These are phyloP conservation scores for Hemaris fuciformis DNA, from an alignment of 2,888 invertebrate species.

Conservation along the genomic window DNA sequence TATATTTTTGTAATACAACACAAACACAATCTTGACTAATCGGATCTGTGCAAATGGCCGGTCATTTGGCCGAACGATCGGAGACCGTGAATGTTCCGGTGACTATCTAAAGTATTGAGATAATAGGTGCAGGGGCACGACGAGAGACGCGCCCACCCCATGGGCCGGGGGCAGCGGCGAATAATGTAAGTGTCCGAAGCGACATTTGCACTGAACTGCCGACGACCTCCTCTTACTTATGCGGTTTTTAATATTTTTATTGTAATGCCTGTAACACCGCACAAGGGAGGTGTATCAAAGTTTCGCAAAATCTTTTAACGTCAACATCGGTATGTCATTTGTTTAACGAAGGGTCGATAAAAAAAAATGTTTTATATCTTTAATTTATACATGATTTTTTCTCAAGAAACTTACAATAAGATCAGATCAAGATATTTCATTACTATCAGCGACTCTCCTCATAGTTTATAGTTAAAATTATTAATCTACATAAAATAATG, in stretches of 20 bases:
- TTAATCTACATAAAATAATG: too few relatives aligned
- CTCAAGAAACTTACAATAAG: too few relatives aligned
- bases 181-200: conserved; percentile 80
- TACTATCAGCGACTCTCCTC: too few relatives aligned
- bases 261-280: conserved; percentile 76
- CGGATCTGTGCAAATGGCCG: conserved; percentile 76
- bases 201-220: conserved; percentile 82
- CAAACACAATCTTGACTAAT: conserved; percentile 79
- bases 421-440: too few relatives aligned
- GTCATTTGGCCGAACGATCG: conserved; percentile 75
- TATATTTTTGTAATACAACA: conserved; percentile 75
- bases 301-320: not conserved
- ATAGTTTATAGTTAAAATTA: too few relatives aligned
- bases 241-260: conserved; percentile 85
- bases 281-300: conserved; percentile 38
- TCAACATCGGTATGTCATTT: not conserved
- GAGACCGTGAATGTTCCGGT: conserved; percentile 68
- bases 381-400: too few relatives aligned
- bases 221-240: conserved; percentile 81
- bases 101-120: conserved; percentile 81
- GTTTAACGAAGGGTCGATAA: too few relatives aligned
- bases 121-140: conserved; percentile 76
- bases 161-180: conserved; percentile 58
- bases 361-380: too few relatives aligned
- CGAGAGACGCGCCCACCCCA: conserved; percentile 39